phyloP scores from a whole-genome alignment of 2,797 vertebrate genomes.

The Peromyscus aztecus region DNA sequence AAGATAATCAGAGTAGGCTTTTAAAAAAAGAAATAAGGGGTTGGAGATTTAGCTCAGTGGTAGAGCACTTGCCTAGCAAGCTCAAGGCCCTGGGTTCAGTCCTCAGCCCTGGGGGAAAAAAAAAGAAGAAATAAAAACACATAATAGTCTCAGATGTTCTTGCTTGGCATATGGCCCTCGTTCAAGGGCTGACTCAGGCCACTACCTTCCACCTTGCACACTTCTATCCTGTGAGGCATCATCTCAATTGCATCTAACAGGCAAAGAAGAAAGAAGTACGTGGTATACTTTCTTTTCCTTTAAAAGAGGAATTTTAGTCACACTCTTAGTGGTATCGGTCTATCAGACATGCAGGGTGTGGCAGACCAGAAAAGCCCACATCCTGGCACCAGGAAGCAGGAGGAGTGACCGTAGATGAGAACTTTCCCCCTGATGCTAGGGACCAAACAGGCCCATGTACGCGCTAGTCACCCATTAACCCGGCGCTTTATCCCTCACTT shows the following conservation, averaged over 20 bases:
- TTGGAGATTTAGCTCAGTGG: too few relatives aligned
- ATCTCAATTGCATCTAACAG: neutral
- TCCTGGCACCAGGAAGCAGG: neutral
- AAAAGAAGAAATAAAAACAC: neutral
- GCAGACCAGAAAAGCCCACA: neutral
- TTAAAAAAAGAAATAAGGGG: neutral
- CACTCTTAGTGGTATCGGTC: neutral
- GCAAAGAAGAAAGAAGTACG: neutral
- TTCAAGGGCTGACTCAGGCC: neutral
- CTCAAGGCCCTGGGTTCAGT: too few relatives aligned
- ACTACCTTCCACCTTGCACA: neutral
- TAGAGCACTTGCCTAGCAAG: too few relatives aligned
- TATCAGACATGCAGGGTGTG: neutral
- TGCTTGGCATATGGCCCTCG: neutral
- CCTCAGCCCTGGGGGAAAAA: too few relatives aligned
- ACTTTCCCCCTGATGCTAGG: neutral
- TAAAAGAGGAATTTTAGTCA: neutral
- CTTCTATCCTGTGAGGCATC: neutral
- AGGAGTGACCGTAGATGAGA: neutral
- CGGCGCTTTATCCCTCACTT: too few relatives aligned
- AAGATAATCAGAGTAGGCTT: neutral
- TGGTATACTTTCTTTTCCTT: neutral
- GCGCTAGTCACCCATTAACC: neutral
- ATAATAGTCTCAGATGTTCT: constrained; percentile 4
- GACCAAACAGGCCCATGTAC: neutral